These are phyloP conservation scores for Neodon shergylaensis DNA, from an alignment of 2,113 vertebrate species.

Conservation along the genomic window DNA sequence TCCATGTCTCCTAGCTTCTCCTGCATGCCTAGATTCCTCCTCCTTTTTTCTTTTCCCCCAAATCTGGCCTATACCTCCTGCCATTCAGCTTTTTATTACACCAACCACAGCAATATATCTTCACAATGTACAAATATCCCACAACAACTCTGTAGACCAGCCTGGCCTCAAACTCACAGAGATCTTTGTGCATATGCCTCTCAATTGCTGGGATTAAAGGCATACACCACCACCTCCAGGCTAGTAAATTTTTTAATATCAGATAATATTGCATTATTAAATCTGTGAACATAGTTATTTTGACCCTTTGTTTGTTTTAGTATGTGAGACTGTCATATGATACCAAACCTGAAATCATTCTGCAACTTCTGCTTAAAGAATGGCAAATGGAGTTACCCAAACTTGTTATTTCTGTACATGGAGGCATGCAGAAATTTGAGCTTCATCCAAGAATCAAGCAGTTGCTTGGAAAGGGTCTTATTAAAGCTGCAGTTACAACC, in stretches of 20 bases:
- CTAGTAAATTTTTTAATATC: not conserved
- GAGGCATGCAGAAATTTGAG: constrained; percentile 99
- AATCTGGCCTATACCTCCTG: not conserved
- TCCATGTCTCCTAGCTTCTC: not conserved
- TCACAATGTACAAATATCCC: not conserved
- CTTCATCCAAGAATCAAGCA: constrained; percentile 98
- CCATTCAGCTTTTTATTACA: not conserved
- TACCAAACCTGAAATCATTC: constrained; percentile 94
- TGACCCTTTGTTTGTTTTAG: constrained; percentile 81
- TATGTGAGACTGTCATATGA: constrained; percentile 96
- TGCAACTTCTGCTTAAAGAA: constrained; percentile 97
- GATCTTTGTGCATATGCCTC: not conserved
- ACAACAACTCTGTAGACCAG: not conserved
- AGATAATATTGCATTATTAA: constrained; percentile 51
- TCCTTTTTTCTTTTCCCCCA: not conserved
- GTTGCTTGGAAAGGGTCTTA: constrained; percentile 97
- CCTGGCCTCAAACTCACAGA: not conserved
- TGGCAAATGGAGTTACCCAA: constrained; percentile 99
- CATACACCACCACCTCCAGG: not conserved
- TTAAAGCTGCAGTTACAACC: constrained; percentile 98
- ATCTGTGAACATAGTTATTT: constrained; percentile 43
- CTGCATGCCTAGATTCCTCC: not conserved
- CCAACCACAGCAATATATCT: not conserved
- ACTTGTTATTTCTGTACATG: constrained; percentile 98
- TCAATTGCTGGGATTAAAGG: not conserved